Percentiles rank a stretch among this genome's conserved stretches.
phyloP scores from a whole-genome alignment of 1,140 invertebrate genomes.

The Meloidogyne chitwoodi region DNA sequence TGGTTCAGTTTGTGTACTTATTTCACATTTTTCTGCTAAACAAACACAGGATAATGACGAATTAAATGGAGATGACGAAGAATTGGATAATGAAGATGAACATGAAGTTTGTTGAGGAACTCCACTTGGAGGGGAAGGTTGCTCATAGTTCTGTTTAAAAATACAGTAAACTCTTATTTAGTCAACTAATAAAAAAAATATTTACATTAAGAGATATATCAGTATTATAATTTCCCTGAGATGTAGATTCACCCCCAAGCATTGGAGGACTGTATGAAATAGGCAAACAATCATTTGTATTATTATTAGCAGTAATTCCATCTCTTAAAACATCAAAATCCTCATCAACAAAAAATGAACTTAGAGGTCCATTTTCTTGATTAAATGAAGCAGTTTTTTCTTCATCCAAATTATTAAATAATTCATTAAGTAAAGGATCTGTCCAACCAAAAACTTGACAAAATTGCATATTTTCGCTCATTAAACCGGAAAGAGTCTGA shows the following conservation, averaged over 20 bases:
- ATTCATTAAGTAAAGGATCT: slow-evolving; percentile 52
- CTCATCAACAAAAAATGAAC: background rate
- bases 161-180: background rate
- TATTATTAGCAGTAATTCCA: background rate
- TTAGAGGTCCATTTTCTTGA: background rate
- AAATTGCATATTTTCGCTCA: slow-evolving; percentile 59
- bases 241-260: background rate
- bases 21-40: slow-evolving; percentile 12
- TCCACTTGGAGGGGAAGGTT: background rate
- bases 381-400: slow-evolving; percentile 21
- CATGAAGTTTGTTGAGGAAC: background rate
- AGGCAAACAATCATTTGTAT: background rate
- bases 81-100: background rate
- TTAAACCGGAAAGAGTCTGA: slow-evolving; percentile 55
- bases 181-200: background rate
- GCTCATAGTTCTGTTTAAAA: background rate
- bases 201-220: slow-evolving; percentile 26
- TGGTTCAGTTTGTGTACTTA: slow-evolving; percentile 12
- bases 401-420: slow-evolving; percentile 48
- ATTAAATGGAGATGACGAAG: slow-evolving; percentile 4
- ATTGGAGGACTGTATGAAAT: slow-evolving; percentile 16
- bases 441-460: slow-evolving; percentile 55
- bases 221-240: slow-evolving; percentile 1
- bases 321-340: background rate
- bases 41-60: background rate